These are phyloP conservation scores for Coecobrya sp. DNA, from an alignment of 2,888 invertebrate genomes.

Conservation along the genomic window DNA sequence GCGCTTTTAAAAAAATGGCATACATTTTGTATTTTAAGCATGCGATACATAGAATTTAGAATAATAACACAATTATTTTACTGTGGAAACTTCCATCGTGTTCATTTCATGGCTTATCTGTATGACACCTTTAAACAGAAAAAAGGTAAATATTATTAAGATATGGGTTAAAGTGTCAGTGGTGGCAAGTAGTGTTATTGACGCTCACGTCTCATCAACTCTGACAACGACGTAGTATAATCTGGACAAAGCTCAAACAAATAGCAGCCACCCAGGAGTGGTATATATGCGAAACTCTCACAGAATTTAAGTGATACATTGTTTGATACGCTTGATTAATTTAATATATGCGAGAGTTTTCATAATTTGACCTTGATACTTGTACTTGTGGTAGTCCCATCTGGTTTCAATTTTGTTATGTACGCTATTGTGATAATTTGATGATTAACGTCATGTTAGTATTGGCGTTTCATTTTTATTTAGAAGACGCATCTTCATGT, in stretches of 20 bases:
- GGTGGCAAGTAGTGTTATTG: not conserved
- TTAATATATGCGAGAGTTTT: not conserved
- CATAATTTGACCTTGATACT: not conserved
- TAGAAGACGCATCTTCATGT: not conserved
- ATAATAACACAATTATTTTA: not conserved
- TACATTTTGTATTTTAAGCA: not conserved
- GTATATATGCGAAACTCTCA: not conserved
- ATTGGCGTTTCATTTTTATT: not conserved
- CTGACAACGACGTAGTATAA: not conserved
- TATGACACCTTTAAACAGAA: not conserved
- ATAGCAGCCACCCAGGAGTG: not conserved
- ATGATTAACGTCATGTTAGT: not conserved
- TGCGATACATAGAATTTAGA: not conserved
- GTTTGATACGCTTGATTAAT: not conserved
- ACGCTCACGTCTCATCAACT: not conserved
- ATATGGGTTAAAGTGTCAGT: conserved; percentile 28
- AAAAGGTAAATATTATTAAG: not conserved
- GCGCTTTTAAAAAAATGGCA: too few species aligned
- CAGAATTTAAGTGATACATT: not conserved
- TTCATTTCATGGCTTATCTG: not conserved
- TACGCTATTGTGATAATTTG: not conserved
- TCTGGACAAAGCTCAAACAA: not conserved
- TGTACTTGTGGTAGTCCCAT: not conserved
- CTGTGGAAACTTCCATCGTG: not conserved
- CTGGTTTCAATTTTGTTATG: not conserved